These are phyloP conservation scores for Aethina tumida DNA, from an alignment of 1,140 invertebrate species.

Conservation along the genomic window DNA sequence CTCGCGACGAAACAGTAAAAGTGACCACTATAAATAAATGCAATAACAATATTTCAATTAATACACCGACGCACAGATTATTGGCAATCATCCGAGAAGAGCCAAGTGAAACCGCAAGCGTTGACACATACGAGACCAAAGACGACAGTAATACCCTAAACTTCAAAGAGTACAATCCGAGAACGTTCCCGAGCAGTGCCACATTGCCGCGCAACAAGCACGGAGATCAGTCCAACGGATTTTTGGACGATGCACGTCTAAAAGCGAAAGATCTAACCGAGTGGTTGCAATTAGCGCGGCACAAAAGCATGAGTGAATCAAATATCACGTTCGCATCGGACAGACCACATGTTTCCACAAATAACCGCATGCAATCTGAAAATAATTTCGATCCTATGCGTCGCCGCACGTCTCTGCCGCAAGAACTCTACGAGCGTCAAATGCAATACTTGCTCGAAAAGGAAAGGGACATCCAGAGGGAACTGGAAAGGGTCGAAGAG, in stretches of 20 bases:
- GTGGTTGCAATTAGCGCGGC: slow-evolving; percentile 42
- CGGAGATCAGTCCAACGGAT: too few relatives aligned
- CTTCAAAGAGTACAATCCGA: slow-evolving; percentile 11
- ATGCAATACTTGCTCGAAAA: slow-evolving; percentile 57
- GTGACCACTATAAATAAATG: slow-evolving; percentile 4
- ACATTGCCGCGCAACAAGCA: slow-evolving; percentile 2
- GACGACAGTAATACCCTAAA: too few relatives aligned
- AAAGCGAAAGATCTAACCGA: slow-evolving; percentile 40
- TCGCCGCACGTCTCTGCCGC: slow-evolving; percentile 48
- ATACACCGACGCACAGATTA: slow-evolving; percentile 32
- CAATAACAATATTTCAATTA: slow-evolving; percentile 3
- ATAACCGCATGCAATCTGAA: slow-evolving; percentile 14
- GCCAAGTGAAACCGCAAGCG: slow-evolving; percentile 15
- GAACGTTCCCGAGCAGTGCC: too few relatives aligned
- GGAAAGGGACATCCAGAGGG: slow-evolving; percentile 51
- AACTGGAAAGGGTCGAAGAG: slow-evolving; percentile 47
- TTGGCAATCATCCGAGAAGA: slow-evolving; percentile 45
- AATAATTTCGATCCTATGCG: slow-evolving; percentile 20
- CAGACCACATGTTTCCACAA: slow-evolving; percentile 17
- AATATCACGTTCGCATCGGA: slow-evolving; percentile 15
- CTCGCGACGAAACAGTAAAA: slow-evolving; percentile 27
- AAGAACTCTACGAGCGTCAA: slow-evolving; percentile 56
- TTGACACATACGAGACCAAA: slow-evolving; percentile 5
- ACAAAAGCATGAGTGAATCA: slow-evolving; percentile 24
- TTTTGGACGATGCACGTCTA: slow-evolving; percentile 36